Percentiles rank a stretch among this genome's conserved stretches.
phyloP scores from a whole-genome alignment of 1,140 invertebrate genomes.

The Antheraea pernyi region DNA sequence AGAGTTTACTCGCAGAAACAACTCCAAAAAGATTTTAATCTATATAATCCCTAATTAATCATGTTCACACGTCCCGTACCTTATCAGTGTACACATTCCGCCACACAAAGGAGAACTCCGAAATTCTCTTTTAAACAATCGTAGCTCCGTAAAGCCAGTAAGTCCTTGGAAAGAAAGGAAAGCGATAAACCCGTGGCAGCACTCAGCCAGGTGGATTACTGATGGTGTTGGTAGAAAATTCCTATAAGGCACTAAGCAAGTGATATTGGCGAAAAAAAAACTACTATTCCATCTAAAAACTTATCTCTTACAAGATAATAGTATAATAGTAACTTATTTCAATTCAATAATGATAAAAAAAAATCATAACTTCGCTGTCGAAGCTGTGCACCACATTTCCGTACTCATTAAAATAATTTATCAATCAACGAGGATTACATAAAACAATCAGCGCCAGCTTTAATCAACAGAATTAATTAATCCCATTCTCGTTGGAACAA shows the following conservation, averaged over 20 bases:
- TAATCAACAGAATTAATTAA: constrained; percentile 5
- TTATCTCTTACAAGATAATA: no score
- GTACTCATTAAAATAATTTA: constrained; percentile 3
- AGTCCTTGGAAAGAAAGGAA: not conserved
- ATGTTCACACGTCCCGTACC: not conserved
- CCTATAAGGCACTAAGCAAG: not conserved
- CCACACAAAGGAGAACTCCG: not conserved
- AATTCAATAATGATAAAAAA: no score
- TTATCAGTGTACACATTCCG: not conserved
- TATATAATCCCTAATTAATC: constrained; percentile 1
- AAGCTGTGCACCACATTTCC: not conserved
- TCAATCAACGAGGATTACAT: constrained; percentile 4
- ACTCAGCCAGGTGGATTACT: not conserved
- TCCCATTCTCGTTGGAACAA: not conserved
- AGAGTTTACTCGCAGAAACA: not conserved
- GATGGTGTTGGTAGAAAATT: not conserved
- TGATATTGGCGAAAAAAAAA: not conserved
- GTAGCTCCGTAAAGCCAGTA: not conserved
- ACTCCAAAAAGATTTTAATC: not conserved
- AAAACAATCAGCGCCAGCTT: not conserved
- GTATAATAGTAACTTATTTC: no score
- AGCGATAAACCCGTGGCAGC: not conserved
- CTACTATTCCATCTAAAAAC: no score
- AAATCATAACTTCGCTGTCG: no score
- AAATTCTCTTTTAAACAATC: not conserved